Evolutionary conservation across 2,113 vertebrate genomes (phyloP).

Genomic region (Chamaea fasciata): DNA sequence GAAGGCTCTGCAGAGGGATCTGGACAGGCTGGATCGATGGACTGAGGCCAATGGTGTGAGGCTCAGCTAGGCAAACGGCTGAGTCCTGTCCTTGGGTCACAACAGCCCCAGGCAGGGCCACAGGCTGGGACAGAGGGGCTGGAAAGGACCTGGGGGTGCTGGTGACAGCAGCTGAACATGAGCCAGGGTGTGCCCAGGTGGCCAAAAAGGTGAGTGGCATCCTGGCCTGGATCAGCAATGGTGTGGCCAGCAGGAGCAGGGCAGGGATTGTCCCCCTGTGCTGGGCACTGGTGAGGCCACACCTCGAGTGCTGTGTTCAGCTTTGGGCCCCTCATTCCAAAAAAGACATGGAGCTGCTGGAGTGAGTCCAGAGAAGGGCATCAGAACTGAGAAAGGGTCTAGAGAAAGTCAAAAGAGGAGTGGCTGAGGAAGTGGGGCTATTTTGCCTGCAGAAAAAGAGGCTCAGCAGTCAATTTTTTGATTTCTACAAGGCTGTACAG

Average conservation of each 20-base stretch:
- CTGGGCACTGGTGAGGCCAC: fast-evolving
- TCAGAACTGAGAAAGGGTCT: not conserved
- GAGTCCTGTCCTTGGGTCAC: fast-evolving
- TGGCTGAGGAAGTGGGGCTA: not conserved
- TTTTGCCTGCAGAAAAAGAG: not conserved
- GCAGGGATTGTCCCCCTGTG: not conserved
- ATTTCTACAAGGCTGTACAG: too few species aligned
- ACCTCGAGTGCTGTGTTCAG: fast-evolving
- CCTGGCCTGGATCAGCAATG: not conserved
- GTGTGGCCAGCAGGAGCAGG: not conserved
- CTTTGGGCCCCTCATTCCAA: not conserved
- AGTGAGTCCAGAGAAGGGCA: not conserved
- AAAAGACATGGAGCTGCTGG: not conserved
- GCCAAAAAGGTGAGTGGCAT: not conserved
- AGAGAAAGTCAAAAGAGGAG: not conserved
- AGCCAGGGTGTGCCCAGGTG: not conserved
- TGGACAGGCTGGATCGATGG: fast-evolving
- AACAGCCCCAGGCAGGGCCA: not conserved
- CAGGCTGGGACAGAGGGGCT: not conserved
- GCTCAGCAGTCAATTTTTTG: too few species aligned
- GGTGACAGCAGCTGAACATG: not conserved
- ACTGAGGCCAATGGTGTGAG: not conserved
- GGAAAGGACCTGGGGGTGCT: not conserved
- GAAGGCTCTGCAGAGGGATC: not conserved
- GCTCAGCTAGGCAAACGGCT: not conserved